A percentile compares a stretch with the other conserved stretches of the same genome.
phyloP scores from a whole-genome alignment of 1,140 invertebrate species.

The Drosophila athabasca region DNA sequence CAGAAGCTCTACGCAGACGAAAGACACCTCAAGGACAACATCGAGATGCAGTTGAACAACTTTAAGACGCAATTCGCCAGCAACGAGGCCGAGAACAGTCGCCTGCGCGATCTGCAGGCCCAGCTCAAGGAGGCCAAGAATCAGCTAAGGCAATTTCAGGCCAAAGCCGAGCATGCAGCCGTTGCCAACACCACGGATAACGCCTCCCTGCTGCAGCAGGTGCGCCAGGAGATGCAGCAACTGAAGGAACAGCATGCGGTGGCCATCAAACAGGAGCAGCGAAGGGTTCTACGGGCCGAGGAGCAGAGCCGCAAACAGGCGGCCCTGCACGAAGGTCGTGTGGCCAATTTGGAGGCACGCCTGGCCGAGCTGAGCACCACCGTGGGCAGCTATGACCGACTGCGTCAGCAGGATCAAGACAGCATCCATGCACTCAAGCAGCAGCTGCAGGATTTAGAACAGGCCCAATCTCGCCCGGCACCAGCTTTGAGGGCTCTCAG shows the following conservation, averaged over 20 bases:
- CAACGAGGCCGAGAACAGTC: constrained; percentile 67
- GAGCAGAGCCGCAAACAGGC: constrained; percentile 88
- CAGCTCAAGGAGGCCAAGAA: constrained; percentile 88
- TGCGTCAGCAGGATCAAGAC: constrained; percentile 89
- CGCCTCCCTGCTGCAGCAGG: constrained; percentile 86
- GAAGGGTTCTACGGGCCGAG: constrained; percentile 86
- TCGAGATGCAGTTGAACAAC: constrained; percentile 86
- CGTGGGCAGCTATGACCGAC: constrained; percentile 91
- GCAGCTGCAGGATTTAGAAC: constrained; percentile 73
- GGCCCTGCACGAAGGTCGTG: constrained; percentile 89
- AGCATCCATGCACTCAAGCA: constrained; percentile 89
- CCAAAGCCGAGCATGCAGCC: constrained; percentile 34
- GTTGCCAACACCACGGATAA: constrained; percentile 83
- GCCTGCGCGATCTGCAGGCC: constrained; percentile 85
- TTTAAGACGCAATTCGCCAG: constrained; percentile 84
- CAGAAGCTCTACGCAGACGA: constrained; percentile 88
- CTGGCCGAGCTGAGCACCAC: constrained; percentile 91
- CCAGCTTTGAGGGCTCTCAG: not conserved
- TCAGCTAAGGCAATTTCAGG: constrained; percentile 86
- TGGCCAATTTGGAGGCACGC: constrained; percentile 90
- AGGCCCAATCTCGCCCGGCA: constrained; percentile 13
- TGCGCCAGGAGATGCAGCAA: constrained; percentile 89
- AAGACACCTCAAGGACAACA: constrained; percentile 86
- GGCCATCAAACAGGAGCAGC: constrained; percentile 85
- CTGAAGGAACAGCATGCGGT: constrained; percentile 89